Percentiles rank a stretch among this genome's conserved stretches.
Evolutionary conservation across 2,113 vertebrate genomes (phyloP).

Genomic region (Indicator maculatus): DNA sequence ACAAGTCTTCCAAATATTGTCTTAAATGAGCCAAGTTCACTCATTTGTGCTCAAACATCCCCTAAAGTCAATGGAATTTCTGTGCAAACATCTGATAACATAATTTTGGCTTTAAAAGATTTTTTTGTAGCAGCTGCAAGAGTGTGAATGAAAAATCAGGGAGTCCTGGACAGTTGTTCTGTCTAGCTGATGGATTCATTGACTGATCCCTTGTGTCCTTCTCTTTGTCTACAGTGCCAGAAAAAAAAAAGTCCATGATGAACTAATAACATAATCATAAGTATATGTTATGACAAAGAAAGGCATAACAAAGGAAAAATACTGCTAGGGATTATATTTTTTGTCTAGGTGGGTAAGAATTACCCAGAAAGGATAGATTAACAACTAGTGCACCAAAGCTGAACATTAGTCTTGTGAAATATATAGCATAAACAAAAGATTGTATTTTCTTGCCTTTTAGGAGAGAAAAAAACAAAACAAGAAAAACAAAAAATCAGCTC

Average conservation of each 20-base stretch:
- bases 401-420: not conserved
- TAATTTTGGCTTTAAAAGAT: not conserved
- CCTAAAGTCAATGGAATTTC: not conserved
- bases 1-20: not conserved
- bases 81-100: not conserved
- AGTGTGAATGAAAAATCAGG: not conserved
- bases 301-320: not conserved
- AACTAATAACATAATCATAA: not conserved
- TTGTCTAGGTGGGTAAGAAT: not conserved
- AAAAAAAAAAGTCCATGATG: not conserved
- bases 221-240: not conserved
- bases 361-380: not conserved
- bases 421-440: not conserved
- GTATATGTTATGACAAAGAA: not conserved
- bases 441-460: rapidly evolving
- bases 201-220: not conserved
- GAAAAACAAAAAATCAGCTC: too few species aligned
- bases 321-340: not conserved
- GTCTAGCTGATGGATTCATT: not conserved
- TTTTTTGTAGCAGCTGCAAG: not conserved
- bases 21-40: not conserved
- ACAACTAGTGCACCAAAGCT: not conserved
- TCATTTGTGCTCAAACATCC: not conserved
- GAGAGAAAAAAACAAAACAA: too few species aligned
- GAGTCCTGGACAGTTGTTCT: not conserved